These are phyloP conservation scores for Pollenia griseotomentosa DNA, from an alignment of 2,888 invertebrate species.

Conservation along the genomic window DNA sequence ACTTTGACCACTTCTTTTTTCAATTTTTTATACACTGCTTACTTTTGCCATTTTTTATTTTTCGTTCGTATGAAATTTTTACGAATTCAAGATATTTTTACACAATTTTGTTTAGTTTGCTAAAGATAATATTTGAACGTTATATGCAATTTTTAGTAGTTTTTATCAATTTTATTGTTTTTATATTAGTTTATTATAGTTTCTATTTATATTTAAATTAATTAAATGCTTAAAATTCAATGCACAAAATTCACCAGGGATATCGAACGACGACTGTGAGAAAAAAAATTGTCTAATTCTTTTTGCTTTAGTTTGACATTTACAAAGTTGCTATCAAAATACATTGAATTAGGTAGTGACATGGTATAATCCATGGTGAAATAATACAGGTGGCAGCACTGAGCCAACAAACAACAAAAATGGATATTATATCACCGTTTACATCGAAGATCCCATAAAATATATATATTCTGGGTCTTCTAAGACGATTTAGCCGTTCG, in stretches of 20 bases:
- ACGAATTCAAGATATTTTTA: slow-evolving; percentile 21
- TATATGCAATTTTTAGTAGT: background rate
- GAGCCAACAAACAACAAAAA: too few relatives aligned
- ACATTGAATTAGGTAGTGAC: too few relatives aligned
- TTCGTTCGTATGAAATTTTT: slow-evolving; percentile 32
- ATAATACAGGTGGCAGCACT: too few relatives aligned
- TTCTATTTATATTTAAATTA: slow-evolving; percentile 53
- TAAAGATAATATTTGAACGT: slow-evolving; percentile 1
- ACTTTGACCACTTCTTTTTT: slow-evolving; percentile 34
- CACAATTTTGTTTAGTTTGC: slow-evolving; percentile 19
- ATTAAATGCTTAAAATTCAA: slow-evolving; percentile 71
- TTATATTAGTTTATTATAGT: slow-evolving; percentile 45
- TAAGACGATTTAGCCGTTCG: too few relatives aligned
- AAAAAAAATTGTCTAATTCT: slow-evolving; percentile 58
- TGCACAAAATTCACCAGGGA: slow-evolving; percentile 73
- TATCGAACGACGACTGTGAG: slow-evolving; percentile 55
- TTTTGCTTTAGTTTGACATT: slow-evolving; percentile 53
- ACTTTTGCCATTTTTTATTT: slow-evolving; percentile 62
- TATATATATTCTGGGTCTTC: too few relatives aligned
- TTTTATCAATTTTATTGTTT: slow-evolving; percentile 24
- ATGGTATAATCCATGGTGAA: too few relatives aligned
- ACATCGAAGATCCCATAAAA: too few relatives aligned
- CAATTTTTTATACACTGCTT: slow-evolving; percentile 54
- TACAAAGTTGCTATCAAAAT: slow-evolving; percentile 36
- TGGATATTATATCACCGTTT: too few relatives aligned